Evolutionary conservation across 2,797 vertebrate genomes (phyloP).

Genomic region (Pantherophis alleghaniensis): DNA sequence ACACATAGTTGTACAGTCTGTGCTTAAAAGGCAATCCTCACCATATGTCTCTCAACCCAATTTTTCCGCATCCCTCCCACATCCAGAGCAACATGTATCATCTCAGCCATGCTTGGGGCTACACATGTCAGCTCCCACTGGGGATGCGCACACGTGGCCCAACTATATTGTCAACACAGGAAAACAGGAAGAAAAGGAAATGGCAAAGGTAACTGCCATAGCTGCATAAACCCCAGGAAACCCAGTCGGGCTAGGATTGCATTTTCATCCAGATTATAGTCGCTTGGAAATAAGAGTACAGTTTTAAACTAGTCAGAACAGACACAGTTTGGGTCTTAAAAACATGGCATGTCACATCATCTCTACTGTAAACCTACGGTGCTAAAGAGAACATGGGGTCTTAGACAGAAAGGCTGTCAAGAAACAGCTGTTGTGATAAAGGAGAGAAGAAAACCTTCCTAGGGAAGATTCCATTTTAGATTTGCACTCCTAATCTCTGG

Average conservation of each 20-base stretch:
- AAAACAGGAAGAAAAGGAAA: constrained; percentile 16
- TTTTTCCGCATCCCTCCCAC: not conserved
- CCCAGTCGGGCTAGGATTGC: constrained; percentile 2
- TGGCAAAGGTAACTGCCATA: constrained; percentile 16
- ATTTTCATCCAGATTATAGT: constrained; percentile 9
- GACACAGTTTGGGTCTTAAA: not conserved
- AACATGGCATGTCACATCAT: not conserved
- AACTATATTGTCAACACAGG: constrained; percentile 8
- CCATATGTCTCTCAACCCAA: not conserved
- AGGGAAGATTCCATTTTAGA: not conserved
- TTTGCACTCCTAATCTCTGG: not conserved
- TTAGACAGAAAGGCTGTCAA: not conserved
- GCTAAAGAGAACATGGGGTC: not conserved
- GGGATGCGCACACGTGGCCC: constrained; percentile 23
- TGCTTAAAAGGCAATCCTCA: not conserved
- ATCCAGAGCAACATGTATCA: not conserved
- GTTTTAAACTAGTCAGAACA: constrained; percentile 12
- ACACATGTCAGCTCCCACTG: constrained; percentile 39
- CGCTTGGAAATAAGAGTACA: constrained; percentile 7
- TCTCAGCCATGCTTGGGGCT: constrained; percentile 4
- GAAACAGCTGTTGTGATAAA: not conserved
- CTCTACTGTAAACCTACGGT: not conserved
- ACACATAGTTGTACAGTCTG: not conserved
- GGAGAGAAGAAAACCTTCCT: not conserved
- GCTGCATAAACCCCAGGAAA: constrained; percentile 18